Conservation (phyloP, 2,113 vertebrate genomes). For the Megalops atlanticus region DNA sequence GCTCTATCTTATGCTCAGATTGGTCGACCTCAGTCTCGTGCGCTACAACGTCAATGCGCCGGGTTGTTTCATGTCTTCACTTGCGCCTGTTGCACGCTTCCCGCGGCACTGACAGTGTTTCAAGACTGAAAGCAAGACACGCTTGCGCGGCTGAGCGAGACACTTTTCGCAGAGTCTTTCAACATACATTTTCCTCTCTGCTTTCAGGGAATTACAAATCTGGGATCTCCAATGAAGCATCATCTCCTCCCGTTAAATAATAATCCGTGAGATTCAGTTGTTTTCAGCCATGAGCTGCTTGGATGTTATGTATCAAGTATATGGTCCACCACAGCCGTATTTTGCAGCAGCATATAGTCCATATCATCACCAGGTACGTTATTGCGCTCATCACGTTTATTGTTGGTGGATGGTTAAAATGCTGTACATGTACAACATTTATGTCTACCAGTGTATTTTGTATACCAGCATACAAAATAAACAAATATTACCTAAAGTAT, state of each 20-base stretch:
- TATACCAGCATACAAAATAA: no score
- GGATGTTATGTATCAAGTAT: constrained; percentile 99
- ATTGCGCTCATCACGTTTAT: neutral
- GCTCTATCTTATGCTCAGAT: neutral
- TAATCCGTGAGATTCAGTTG: constrained; percentile 59
- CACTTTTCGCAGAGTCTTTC: neutral
- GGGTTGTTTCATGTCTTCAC: constrained; percentile 36
- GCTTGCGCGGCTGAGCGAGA: constrained; percentile 6
- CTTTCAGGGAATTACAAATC: constrained; percentile 29
- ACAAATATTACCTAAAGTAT: no score
- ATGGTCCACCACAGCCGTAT: constrained; percentile 88
- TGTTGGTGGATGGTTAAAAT: neutral
- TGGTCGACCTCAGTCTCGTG: constrained; percentile 18
- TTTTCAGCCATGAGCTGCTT: constrained; percentile 94
- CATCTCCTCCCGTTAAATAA: constrained; percentile 44
- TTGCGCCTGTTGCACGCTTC: constrained; percentile 49
- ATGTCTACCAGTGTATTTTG: no score
- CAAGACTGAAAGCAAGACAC: constrained; percentile 17
- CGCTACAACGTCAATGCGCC: constrained; percentile 41
- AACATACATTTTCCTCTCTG: constrained; percentile 15
- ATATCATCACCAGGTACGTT: constrained; percentile 87
- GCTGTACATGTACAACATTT: neutral
- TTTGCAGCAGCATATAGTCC: constrained; percentile 85
- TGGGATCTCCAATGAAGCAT: constrained; percentile 63
- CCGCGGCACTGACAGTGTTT: constrained; percentile 34